Conservation (phyloP, 2,888 invertebrate genomes). For the Ecliptopera silaceata region DNA sequence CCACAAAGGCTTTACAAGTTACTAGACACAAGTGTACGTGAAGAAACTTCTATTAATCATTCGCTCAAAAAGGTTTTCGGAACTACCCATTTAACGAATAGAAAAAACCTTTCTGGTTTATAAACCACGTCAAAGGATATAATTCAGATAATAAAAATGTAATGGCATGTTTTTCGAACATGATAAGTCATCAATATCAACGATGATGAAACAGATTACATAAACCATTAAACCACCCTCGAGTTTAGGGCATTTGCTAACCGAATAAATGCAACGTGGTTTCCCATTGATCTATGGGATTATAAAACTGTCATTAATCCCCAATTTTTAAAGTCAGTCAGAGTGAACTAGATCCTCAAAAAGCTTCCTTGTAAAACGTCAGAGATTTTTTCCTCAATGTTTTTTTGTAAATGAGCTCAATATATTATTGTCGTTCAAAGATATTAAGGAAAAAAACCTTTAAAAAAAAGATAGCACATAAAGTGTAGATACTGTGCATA, state of each 20-base stretch:
- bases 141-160: conserved; percentile 1
- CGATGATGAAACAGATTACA: conserved; percentile 24
- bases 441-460: not conserved
- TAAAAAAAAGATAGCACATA: not conserved
- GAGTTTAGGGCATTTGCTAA: conserved; percentile 18
- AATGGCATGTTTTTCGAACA: conserved; percentile 2
- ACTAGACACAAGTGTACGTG: conserved; percentile 35
- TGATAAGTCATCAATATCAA: conserved; percentile 19
- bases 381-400: too few relatives aligned
- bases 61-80: conserved; percentile 29
- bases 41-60: conserved; percentile 36
- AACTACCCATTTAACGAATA: conserved; percentile 21
- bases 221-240: conserved; percentile 19
- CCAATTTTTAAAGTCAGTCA: not conserved
- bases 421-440: too few relatives aligned
- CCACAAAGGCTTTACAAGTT: conserved; percentile 50
- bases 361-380: too few relatives aligned
- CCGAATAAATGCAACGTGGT: conserved; percentile 29
- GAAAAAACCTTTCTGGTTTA: conserved; percentile 21
- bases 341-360: not conserved
- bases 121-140: conserved; percentile 10
- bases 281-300: conserved; percentile 30
- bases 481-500: not conserved
- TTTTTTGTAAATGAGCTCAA: too few relatives aligned
- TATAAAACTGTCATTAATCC: conserved; percentile 3